Evolutionary conservation across 1,140 invertebrate species (phyloP).

Genomic region (Drosophila seguyi): DNA sequence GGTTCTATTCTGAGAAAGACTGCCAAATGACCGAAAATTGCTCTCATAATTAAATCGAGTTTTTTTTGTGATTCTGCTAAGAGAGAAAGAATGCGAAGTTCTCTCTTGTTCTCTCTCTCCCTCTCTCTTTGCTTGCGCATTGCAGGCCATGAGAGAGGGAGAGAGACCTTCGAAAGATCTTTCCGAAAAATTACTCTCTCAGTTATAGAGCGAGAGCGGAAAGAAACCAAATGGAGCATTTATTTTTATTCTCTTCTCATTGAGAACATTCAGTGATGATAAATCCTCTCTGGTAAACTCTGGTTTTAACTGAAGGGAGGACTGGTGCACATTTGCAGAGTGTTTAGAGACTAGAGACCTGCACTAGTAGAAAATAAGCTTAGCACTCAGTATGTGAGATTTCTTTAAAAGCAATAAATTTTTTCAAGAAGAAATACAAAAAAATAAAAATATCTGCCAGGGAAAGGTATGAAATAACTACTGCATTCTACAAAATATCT

Average conservation of each 20-base stretch:
- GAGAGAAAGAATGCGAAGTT: no score
- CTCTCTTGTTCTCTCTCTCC: neutral
- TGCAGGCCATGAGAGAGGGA: neutral
- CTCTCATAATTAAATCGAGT: neutral
- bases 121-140: neutral
- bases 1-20: no score
- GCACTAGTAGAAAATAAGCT: neutral
- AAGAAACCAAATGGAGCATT: no score
- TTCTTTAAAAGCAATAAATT: neutral
- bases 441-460: no score
- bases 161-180: neutral
- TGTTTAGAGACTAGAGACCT: conserved; percentile 1
- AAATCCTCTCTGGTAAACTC: neutral
- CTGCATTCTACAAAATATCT: neutral
- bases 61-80: neutral
- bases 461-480: neutral
- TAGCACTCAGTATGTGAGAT: neutral
- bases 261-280: neutral
- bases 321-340: neutral
- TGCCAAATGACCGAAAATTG: neutral
- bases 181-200: neutral
- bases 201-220: neutral
- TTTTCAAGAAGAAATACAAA: neutral
- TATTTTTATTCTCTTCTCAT: neutral
- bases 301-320: neutral